Conservation (phyloP, 2,113 vertebrate genomes). For the Dipodomys spectabilis region DNA sequence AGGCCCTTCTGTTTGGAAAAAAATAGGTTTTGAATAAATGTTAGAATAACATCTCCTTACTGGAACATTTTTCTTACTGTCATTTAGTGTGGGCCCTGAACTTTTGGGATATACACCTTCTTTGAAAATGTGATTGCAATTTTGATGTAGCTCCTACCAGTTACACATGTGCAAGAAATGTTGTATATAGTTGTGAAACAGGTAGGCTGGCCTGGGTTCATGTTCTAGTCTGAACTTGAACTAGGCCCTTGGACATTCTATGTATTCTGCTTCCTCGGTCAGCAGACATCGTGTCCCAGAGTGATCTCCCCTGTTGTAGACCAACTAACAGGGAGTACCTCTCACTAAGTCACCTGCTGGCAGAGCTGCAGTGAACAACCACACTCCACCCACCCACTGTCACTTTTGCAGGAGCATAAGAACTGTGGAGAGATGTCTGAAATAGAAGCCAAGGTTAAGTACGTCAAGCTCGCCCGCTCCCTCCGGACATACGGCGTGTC, state of each 20-base stretch:
- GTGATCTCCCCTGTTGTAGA: neutral
- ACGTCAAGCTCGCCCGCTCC: conserved; percentile 97
- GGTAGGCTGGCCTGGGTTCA: neutral
- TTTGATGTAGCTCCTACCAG: neutral
- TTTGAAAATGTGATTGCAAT: neutral
- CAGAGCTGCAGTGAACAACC: conserved; percentile 18
- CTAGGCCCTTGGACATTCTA: neutral
- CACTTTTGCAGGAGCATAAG: conserved; percentile 93
- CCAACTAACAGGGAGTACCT: neutral
- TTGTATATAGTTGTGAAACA: neutral
- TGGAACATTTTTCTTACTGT: neutral
- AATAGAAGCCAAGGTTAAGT: conserved; percentile 99
- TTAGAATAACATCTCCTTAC: neutral
- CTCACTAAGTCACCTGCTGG: neutral
- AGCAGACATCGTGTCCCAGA: neutral
- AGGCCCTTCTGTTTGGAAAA: neutral
- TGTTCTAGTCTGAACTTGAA: neutral
- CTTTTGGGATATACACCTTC: neutral
- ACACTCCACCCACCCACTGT: neutral
- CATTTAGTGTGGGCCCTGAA: neutral
- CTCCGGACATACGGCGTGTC: conserved; percentile 97
- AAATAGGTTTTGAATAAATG: neutral
- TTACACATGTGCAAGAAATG: neutral
- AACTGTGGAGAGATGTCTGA: conserved; percentile 97
- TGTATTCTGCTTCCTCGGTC: neutral